These are phyloP conservation scores for Trinorchestia longiramus DNA, from an alignment of 1,140 invertebrate species.

Conservation along the genomic window DNA sequence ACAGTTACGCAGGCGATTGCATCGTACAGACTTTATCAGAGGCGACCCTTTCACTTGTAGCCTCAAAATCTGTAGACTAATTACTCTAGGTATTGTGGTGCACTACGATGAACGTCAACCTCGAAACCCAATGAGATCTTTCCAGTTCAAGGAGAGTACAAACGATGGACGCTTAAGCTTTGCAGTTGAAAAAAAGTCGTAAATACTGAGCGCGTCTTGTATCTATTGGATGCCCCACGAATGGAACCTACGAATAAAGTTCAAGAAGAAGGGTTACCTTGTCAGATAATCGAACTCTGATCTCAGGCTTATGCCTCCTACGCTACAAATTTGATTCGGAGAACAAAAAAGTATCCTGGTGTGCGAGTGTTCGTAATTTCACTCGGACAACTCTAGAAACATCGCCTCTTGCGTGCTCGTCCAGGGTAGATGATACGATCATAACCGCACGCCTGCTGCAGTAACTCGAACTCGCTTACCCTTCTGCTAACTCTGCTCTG, in stretches of 20 bases:
- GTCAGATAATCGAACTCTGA: conserved; percentile 45
- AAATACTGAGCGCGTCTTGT: conserved; percentile 13
- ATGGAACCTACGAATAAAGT: conserved; percentile 39
- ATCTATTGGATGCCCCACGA: conserved; percentile 14
- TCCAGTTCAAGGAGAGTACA: conserved; percentile 44
- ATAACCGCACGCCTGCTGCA: neutral
- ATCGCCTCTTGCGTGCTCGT: neutral
- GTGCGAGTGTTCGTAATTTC: conserved; percentile 22
- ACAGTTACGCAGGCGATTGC: conserved; percentile 38
- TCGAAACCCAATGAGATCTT: neutral
- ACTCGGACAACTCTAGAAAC: conserved; percentile 22
- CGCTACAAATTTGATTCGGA: neutral
- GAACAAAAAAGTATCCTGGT: conserved; percentile 3
- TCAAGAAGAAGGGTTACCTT: conserved; percentile 30
- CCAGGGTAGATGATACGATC: neutral
- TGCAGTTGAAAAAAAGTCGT: conserved; percentile 16
- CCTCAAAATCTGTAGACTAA: conserved; percentile 18
- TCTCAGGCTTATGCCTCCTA: conserved; percentile 22
- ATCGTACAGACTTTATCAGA: conserved; percentile 39
- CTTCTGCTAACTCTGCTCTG: neutral
- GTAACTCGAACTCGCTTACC: neutral
- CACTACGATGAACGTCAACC: neutral
- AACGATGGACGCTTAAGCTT: neutral
- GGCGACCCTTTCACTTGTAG: conserved; percentile 46
- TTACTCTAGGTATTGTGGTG: neutral